Conservation (phyloP, 2,797 vertebrate species). For the Pipistrellus nathusii region DNA sequence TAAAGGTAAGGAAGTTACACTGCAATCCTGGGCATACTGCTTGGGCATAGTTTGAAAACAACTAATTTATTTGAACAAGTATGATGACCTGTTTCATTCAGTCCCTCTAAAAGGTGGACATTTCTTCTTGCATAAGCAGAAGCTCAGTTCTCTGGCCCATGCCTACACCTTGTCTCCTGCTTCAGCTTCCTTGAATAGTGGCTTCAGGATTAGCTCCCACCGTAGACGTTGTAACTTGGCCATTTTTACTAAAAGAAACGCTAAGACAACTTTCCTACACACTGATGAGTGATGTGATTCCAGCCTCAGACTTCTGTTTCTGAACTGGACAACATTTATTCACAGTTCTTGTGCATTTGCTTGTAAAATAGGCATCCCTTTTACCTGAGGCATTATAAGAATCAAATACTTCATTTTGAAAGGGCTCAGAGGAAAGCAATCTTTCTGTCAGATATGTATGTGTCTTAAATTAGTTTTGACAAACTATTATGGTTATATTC, state of each 20-base stretch:
- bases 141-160: neutral
- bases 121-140: neutral
- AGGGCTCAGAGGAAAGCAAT: neutral
- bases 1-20: neutral
- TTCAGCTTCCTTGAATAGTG: neutral
- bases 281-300: neutral
- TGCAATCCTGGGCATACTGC: neutral
- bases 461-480: neutral
- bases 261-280: neutral
- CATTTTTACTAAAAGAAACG: neutral
- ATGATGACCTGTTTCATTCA: neutral
- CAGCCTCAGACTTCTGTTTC: neutral
- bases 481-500: neutral
- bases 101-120: neutral
- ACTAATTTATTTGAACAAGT: neutral
- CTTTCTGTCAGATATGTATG: neutral
- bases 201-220: neutral
- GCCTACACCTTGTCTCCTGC: neutral
- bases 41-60: neutral
- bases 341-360: neutral
- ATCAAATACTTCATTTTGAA: constrained; percentile 34
- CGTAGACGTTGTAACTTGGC: neutral
- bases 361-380: neutral
- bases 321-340: constrained; percentile 27
- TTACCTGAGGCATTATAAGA: neutral